A percentile compares a stretch with the other conserved stretches of the same genome.
Conservation (phyloP, 2,888 invertebrate genomes). For the Spodoptera littoralis region DNA sequence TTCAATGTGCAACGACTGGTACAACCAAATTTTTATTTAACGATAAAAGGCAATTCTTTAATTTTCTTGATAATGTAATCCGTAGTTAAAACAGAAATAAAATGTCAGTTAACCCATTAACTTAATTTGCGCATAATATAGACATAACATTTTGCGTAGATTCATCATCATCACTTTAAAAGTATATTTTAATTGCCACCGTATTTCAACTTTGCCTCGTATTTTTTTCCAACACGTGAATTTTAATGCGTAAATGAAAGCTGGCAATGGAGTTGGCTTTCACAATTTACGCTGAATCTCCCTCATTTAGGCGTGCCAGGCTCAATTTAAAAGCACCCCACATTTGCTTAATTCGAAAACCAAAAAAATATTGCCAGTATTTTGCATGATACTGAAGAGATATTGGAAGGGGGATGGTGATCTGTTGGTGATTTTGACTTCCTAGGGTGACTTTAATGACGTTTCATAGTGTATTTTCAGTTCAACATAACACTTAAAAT, state of each 20-base stretch:
- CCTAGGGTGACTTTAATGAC: conserved; percentile 16
- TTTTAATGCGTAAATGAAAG: conserved; percentile 66
- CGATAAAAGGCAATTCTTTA: too few relatives aligned
- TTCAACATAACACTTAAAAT: conserved; percentile 15
- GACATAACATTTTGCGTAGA: neutral
- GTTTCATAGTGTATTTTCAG: conserved; percentile 7
- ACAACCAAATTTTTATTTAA: too few relatives aligned
- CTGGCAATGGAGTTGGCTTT: conserved; percentile 65
- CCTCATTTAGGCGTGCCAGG: conserved; percentile 47
- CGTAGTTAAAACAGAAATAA: too few relatives aligned
- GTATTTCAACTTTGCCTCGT: conserved; percentile 48
- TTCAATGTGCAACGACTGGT: too few relatives aligned
- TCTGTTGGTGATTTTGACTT: conserved; percentile 44
- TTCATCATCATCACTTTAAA: conserved; percentile 27
- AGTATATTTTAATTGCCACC: conserved; percentile 45
- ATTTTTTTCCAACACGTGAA: conserved; percentile 63
- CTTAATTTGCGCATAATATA: neutral
- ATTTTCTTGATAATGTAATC: too few relatives aligned
- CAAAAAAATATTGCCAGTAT: conserved; percentile 45
- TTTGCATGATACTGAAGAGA: conserved; percentile 38
- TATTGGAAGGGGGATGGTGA: conserved; percentile 44
- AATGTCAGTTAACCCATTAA: too few relatives aligned
- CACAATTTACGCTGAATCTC: conserved; percentile 63
- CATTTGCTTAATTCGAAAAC: conserved; percentile 47
- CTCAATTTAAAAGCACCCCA: conserved; percentile 54